Conservation (phyloP, 2,888 invertebrate genomes). For the Gastrophysa polygoni region DNA sequence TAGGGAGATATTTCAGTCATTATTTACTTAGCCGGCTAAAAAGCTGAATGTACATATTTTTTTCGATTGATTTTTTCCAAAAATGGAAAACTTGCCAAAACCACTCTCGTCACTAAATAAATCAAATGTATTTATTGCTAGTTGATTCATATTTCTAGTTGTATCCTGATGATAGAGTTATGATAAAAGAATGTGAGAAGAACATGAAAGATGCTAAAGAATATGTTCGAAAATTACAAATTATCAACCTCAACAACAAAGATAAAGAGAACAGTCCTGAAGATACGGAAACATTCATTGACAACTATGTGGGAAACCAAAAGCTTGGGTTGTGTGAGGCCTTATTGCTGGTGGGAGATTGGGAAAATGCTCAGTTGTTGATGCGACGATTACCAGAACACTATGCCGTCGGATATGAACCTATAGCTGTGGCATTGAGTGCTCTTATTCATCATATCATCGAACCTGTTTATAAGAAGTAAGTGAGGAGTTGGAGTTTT, state of each 20-base stretch:
- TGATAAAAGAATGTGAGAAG: conserved; percentile 81
- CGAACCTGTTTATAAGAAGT: conserved; percentile 85
- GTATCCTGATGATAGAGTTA: conserved; percentile 81
- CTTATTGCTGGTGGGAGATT: conserved; percentile 84
- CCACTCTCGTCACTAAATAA: too few relatives aligned
- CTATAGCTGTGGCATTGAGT: conserved; percentile 79
- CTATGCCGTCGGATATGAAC: conserved; percentile 77
- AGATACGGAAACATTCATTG: conserved; percentile 68
- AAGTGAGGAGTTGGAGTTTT: conserved; percentile 47
- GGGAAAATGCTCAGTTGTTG: conserved; percentile 83
- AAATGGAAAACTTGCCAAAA: too few relatives aligned
- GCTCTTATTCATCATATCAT: conserved; percentile 81
- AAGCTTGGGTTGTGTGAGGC: conserved; percentile 91
- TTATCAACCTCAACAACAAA: conserved; percentile 81
- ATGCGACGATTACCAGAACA: conserved; percentile 83
- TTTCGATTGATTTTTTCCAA: too few relatives aligned
- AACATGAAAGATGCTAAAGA: conserved; percentile 83
- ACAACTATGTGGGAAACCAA: conserved; percentile 75
- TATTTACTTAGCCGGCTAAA: too few relatives aligned
- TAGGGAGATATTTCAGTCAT: too few relatives aligned
- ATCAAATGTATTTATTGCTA: too few relatives aligned
- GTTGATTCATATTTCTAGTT: conserved; percentile 62
- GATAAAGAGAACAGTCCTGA: conserved; percentile 74
- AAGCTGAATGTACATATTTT: too few relatives aligned
- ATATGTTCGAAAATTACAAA: conserved; percentile 84